Base-by-base conservation (phyloP, 2,888 invertebrate species). In the Caradrina clavipalpis region DNA sequence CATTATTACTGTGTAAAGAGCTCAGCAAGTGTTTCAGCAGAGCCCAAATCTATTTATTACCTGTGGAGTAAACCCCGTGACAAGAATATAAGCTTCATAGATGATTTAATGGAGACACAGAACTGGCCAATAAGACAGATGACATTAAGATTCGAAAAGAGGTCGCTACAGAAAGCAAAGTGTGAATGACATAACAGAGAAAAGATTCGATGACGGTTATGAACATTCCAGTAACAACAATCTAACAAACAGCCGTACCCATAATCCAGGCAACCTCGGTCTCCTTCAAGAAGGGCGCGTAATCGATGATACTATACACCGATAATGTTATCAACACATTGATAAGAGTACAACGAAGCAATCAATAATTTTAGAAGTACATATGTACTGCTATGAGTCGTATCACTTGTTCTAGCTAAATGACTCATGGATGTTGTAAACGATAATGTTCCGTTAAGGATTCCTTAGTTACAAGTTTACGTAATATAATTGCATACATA, bases 291-390 rank as follows among this genome's bases (percentile, higher is more conserved):
- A 76, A 75, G 78, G 71, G 65, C 66, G 65, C 50, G 56, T 60
- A 71, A 78, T 79, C 80, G 55, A 62, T 47, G 76, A 78, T 79
- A 75, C 56, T 63, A 66, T 47, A 55, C 45, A n/a, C 11, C 22
- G 79, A 78, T 79, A 79, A 54, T n/a, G 59, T 64, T 83, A 83
- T 80, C 82, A 73, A 63, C 17, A 35, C 61, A 54, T 31, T 22
- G 71, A 78, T 80, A 78, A 42, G 56, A 60, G 60, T 65, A 80
- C 63, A 69, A 22, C 60, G 67, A 42, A 62, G 68, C 49, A 73
- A 84, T 81, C 80, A 73, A 83, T 80, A 83, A 73, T 73, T 81
- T 81, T 63, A 59, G 72, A 74, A 76, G 78, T 66, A 69, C 62
- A 65, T 59, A 56, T 66, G 50, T 64, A 69, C 53, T 39, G 45